Conservation (phyloP, 2,113 vertebrate species). For the Aythya baeri region DNA sequence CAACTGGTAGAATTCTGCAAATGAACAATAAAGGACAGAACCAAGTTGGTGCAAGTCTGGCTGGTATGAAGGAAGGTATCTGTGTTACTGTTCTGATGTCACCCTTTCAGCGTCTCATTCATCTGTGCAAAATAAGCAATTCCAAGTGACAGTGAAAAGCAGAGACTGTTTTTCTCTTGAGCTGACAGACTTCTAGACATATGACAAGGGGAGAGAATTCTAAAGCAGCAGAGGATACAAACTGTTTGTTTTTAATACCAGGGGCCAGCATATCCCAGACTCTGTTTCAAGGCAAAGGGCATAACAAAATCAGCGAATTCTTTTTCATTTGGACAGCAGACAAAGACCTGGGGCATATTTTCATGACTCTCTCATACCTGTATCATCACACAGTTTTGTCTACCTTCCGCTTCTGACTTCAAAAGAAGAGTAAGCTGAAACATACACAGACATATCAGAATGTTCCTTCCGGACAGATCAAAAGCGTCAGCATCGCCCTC, state of each 20-base stretch:
- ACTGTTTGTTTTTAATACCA: neutral
- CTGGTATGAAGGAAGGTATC: neutral
- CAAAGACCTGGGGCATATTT: neutral
- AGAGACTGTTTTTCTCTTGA: neutral
- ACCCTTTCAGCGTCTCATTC: neutral
- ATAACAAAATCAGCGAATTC: neutral
- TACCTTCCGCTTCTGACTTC: neutral
- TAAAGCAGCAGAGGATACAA: neutral
- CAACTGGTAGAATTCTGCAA: neutral
- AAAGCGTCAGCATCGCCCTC: neutral
- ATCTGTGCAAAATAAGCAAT: neutral
- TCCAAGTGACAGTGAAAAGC: neutral
- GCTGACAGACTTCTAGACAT: neutral
- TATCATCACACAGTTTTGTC: neutral
- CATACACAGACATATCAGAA: neutral
- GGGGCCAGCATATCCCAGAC: neutral
- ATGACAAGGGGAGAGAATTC: neutral
- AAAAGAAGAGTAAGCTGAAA: neutral
- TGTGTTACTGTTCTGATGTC: neutral
- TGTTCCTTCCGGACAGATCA: neutral
- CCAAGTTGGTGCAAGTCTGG: neutral
- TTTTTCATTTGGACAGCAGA: neutral
- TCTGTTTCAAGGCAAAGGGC: neutral
- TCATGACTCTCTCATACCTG: neutral
- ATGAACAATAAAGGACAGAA: neutral